Percentiles rank a stretch among this genome's conserved stretches.
Evolutionary conservation across 2,888 invertebrate genomes (phyloP).

Genomic region (Scelioninae gen. 1): DNA sequence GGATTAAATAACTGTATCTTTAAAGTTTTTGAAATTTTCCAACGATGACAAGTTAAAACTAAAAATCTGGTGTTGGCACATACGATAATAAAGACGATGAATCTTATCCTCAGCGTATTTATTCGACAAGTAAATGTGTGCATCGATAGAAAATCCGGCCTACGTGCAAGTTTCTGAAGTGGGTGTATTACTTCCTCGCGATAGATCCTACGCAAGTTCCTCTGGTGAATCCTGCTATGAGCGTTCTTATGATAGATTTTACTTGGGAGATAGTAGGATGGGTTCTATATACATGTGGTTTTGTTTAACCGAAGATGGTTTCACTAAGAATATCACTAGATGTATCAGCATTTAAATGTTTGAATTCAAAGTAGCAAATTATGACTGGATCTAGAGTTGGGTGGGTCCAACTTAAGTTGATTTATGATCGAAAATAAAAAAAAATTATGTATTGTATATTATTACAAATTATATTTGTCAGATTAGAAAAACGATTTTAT

Average conservation of each 20-base stretch:
- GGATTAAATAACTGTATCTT: no score
- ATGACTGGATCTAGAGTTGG: neutral
- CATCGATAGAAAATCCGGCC: conserved; percentile 38
- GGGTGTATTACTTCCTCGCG: conserved; percentile 50
- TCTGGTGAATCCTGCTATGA: conserved; percentile 28
- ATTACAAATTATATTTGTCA: no score
- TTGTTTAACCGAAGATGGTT: conserved; percentile 20
- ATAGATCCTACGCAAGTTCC: conserved; percentile 60
- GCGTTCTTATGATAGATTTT: conserved; percentile 49
- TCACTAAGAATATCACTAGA: conserved; percentile 11
- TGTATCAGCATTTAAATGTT: neutral
- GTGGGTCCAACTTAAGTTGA: neutral
- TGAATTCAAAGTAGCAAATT: neutral
- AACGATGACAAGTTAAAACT: no score
- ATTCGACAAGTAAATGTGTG: conserved; percentile 38
- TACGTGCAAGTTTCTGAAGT: conserved; percentile 31
- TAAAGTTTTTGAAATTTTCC: no score
- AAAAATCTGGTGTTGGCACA: neutral
- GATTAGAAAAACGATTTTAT: no score
- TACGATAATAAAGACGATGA: conserved; percentile 32
- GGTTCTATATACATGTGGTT: conserved; percentile 19
- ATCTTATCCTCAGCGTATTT: conserved; percentile 26
- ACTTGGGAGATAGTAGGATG: conserved; percentile 26
- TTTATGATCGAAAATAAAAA: no score
- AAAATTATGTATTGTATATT: no score